Percentiles rank a stretch among this genome's conserved stretches.
phyloP scores from a whole-genome alignment of 2,888 invertebrate genomes.

The Polyommatus iphigenia region DNA sequence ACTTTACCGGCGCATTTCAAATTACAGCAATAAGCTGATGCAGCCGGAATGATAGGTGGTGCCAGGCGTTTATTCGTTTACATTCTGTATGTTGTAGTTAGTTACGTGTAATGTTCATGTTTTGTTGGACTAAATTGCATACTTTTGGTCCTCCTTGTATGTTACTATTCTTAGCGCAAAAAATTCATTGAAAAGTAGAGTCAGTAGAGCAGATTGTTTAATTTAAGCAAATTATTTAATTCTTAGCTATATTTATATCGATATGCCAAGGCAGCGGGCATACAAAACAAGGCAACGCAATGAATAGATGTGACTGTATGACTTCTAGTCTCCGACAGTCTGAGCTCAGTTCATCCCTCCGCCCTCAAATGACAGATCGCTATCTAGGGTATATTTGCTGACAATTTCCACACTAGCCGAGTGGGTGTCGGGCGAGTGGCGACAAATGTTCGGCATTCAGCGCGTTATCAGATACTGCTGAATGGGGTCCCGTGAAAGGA shows the following conservation, averaged over 20 bases:
- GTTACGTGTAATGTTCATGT: slow-evolving; percentile 24
- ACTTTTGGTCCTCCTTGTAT: neutral
- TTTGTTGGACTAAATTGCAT: slow-evolving; percentile 26
- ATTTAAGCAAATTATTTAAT: no score
- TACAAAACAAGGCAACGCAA: neutral
- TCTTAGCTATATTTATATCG: no score
- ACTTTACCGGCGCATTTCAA: slow-evolving; percentile 76
- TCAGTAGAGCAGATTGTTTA: no score
- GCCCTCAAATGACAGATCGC: slow-evolving; percentile 69
- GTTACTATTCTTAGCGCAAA: neutral
- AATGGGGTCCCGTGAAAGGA: slow-evolving; percentile 73
- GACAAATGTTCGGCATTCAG: slow-evolving; percentile 77
- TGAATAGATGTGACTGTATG: neutral
- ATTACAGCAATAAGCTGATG: slow-evolving; percentile 75
- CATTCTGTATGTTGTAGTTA: slow-evolving; percentile 23
- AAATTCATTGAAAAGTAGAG: neutral
- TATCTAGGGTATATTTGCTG: slow-evolving; percentile 72
- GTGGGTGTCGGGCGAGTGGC: slow-evolving; percentile 70
- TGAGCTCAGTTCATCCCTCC: slow-evolving; percentile 37
- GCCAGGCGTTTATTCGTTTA: slow-evolving; percentile 39
- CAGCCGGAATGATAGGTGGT: slow-evolving; percentile 73
- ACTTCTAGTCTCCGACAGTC: neutral
- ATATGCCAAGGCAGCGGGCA: no score
- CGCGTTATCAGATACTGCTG: slow-evolving; percentile 71
- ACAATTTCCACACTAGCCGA: slow-evolving; percentile 77